phyloP scores from a whole-genome alignment of 2,888 invertebrate species.

The Epsilonema sp. region DNA sequence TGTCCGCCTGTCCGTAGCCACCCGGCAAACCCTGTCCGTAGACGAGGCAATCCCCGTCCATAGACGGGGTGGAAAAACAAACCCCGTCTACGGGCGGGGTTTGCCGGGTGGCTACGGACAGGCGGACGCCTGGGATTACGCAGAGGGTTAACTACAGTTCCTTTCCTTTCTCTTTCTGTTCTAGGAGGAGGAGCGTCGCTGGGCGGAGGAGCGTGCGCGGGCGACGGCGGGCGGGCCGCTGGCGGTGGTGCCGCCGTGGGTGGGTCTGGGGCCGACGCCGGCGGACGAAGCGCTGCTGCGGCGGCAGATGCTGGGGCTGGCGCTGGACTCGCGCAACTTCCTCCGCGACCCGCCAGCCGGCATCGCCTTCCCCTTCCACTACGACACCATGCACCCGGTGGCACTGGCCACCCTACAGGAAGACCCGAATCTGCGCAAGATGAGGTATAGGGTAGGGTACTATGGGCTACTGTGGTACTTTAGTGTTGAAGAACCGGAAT shows the following conservation, averaged over 20 bases:
- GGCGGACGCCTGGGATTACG: no score
- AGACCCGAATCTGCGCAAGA: constrained; percentile 85
- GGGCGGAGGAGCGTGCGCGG: neutral
- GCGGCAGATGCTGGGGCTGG: no score
- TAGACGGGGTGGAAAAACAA: no score
- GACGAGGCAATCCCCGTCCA: no score
- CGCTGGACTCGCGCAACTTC: constrained; percentile 93
- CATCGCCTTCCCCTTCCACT: constrained; percentile 60
- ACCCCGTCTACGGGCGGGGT: no score
- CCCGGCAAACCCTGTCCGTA: no score
- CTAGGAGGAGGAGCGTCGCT: no score
- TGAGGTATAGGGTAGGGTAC: constrained; percentile 97
- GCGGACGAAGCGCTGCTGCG: constrained; percentile 80
- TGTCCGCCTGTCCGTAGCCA: no score
- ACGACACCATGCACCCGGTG: constrained; percentile 71
- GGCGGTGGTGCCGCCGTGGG: constrained; percentile 59
- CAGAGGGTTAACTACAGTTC: no score
- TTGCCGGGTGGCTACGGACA: no score
- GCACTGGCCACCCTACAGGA: constrained; percentile 82
- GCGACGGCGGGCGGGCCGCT: constrained; percentile 14
- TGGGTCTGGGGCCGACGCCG: constrained; percentile 83
- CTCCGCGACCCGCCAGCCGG: constrained; percentile 73
- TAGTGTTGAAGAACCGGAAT: neutral
- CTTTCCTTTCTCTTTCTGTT: no score
- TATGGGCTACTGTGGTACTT: neutral